phyloP scores from a whole-genome alignment of 1,140 invertebrate genomes.

The Apis cerana region DNA sequence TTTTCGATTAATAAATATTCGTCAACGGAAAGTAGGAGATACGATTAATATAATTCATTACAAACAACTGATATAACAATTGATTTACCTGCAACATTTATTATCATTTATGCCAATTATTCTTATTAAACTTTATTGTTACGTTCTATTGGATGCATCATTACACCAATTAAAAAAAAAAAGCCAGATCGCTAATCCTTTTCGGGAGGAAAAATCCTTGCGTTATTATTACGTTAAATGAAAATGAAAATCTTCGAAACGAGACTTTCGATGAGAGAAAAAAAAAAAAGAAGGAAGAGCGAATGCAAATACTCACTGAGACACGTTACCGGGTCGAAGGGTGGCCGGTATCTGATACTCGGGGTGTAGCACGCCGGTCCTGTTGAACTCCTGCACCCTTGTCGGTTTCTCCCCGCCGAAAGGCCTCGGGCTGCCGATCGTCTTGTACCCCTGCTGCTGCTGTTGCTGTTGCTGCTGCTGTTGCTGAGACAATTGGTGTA shows the following conservation, averaged over 20 bases:
- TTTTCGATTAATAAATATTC: neutral
- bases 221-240: too few relatives aligned
- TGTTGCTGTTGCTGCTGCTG: constrained; percentile 45
- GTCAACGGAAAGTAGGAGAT: neutral
- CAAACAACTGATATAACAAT: neutral
- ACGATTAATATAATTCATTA: neutral
- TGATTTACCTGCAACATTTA: too few relatives aligned
- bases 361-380: constrained; percentile 76
- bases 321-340: constrained; percentile 75
- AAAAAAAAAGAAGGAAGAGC: neutral
- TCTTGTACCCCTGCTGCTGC: constrained; percentile 53
- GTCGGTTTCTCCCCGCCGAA: constrained; percentile 73
- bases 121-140: too few relatives aligned
- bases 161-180: too few relatives aligned
- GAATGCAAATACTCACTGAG: constrained; percentile 73
- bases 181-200: too few relatives aligned
- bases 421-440: constrained; percentile 67
- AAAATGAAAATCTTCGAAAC: too few relatives aligned
- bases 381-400: constrained; percentile 76
- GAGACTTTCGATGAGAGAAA: too few relatives aligned
- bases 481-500: constrained; percentile 24
- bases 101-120: too few relatives aligned
- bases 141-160: too few relatives aligned
- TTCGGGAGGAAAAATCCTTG: too few relatives aligned
- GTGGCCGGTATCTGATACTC: constrained; percentile 78